Evolutionary conservation across 2,888 invertebrate species (phyloP).

Genomic region (Leptinotarsa juncta): DNA sequence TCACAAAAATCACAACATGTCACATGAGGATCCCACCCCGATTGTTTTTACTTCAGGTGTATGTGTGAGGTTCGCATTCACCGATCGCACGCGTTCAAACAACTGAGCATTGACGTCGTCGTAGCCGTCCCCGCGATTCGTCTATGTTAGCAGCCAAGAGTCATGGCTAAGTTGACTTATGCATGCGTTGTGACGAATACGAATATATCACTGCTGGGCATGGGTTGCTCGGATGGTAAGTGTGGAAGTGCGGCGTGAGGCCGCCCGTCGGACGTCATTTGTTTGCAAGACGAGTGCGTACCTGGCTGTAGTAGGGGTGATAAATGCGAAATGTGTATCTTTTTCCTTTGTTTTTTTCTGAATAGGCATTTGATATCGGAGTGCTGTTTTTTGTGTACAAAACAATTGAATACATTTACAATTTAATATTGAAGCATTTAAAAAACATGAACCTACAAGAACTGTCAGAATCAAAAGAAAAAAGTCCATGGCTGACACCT

Average conservation of each 20-base stretch:
- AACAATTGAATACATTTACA: too few relatives aligned
- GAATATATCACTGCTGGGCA: conserved; percentile 55
- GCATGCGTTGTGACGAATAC: conserved; percentile 61
- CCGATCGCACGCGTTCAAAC: conserved; percentile 22
- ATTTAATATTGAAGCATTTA: too few relatives aligned
- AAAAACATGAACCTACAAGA: too few relatives aligned
- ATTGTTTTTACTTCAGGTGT: conserved; percentile 21
- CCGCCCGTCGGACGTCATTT: conserved; percentile 48
- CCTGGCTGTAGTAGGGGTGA: conserved; percentile 30
- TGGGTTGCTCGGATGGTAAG: conserved; percentile 38
- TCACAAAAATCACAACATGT: conserved; percentile 36
- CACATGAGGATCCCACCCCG: conserved; percentile 28
- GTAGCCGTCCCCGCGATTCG: conserved; percentile 54
- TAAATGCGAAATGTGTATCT: background rate
- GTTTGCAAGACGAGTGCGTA: conserved; percentile 41
- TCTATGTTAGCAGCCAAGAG: conserved; percentile 37
- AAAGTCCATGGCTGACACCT: too few relatives aligned
- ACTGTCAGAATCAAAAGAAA: too few relatives aligned
- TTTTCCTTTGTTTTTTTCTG: background rate
- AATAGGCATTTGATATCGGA: background rate
- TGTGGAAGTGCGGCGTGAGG: conserved; percentile 44
- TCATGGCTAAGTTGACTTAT: conserved; percentile 55
- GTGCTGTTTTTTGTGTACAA: too few relatives aligned
- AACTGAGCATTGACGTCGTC: conserved; percentile 34
- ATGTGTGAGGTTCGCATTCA: conserved; percentile 23